Conservation (phyloP, 2,888 invertebrate genomes). For the Notocelia uddmanniana region DNA sequence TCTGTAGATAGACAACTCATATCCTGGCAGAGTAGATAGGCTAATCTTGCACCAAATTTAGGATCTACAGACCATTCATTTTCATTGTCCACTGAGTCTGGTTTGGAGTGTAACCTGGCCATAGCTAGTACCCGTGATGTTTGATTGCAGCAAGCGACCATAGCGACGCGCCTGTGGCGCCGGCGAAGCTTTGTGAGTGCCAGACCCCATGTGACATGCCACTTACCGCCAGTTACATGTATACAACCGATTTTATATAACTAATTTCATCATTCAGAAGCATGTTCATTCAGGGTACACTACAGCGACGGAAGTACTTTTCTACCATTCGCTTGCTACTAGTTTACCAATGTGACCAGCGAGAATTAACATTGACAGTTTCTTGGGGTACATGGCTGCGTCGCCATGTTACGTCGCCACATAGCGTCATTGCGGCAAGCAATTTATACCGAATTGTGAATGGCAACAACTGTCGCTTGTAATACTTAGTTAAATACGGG, state of each 20-base stretch:
- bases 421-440: not conserved
- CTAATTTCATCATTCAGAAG: not conserved
- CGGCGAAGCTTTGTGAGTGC: conserved; percentile 41
- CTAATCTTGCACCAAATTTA: not conserved
- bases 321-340: not conserved
- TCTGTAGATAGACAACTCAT: too few species aligned
- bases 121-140: conserved; percentile 33
- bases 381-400: not conserved
- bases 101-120: conserved; percentile 3
- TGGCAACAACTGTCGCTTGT: not conserved
- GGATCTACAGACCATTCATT: conserved; percentile 2
- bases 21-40: too few species aligned
- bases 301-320: not conserved
- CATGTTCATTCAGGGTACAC: conserved; percentile 5
- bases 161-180: conserved; percentile 42
- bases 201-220: conserved; percentile 39
- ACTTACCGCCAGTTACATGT: conserved; percentile 31
- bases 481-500: not conserved
- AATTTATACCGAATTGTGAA: conserved; percentile 5
- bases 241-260: conserved; percentile 28
- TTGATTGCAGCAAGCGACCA: conserved; percentile 44
- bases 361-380: not conserved
- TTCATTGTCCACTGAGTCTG: not conserved
- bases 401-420: not conserved
- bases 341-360: not conserved